phyloP scores from a whole-genome alignment of 2,888 invertebrate species.

The Tyria jacobaeae region DNA sequence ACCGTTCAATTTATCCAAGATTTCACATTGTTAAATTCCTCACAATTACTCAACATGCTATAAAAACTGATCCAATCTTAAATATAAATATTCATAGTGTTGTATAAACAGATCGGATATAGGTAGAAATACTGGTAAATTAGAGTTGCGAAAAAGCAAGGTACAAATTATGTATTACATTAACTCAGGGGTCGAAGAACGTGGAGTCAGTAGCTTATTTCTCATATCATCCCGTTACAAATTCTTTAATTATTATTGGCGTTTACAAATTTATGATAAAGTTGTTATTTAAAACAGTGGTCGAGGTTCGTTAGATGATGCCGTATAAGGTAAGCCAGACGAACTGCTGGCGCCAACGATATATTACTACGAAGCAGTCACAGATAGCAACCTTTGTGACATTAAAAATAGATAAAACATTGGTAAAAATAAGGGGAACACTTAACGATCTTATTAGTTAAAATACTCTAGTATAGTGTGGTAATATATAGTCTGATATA shows the following conservation, averaged over 20 bases:
- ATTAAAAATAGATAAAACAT: not conserved
- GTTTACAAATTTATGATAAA: conserved; percentile 48
- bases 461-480: too few relatives aligned
- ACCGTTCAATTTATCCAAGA: conserved; percentile 74
- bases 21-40: conserved; percentile 74
- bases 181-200: not conserved
- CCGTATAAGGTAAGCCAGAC: conserved; percentile 60
- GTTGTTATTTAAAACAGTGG: conserved; percentile 47
- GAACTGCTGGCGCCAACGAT: conserved; percentile 69
- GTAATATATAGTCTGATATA: too few relatives aligned
- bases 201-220: conserved; percentile 21
- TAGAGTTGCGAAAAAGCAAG: conserved; percentile 1
- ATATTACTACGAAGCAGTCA: conserved; percentile 58
- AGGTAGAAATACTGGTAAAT: conserved; percentile 15
- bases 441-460: too few relatives aligned
- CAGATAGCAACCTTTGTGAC: conserved; percentile 33
- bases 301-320: conserved; percentile 54
- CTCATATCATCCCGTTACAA: conserved; percentile 28
- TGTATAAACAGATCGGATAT: conserved; percentile 12
- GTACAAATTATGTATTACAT: conserved; percentile 4
- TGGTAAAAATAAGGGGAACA: not conserved
- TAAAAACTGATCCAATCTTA: conserved; percentile 39
- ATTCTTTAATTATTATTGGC: conserved; percentile 34
- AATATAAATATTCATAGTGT: conserved; percentile 47
- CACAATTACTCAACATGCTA: conserved; percentile 66